Base-by-base conservation (phyloP, 2,113 vertebrate genomes). In the Probosciger aterrimus region DNA sequence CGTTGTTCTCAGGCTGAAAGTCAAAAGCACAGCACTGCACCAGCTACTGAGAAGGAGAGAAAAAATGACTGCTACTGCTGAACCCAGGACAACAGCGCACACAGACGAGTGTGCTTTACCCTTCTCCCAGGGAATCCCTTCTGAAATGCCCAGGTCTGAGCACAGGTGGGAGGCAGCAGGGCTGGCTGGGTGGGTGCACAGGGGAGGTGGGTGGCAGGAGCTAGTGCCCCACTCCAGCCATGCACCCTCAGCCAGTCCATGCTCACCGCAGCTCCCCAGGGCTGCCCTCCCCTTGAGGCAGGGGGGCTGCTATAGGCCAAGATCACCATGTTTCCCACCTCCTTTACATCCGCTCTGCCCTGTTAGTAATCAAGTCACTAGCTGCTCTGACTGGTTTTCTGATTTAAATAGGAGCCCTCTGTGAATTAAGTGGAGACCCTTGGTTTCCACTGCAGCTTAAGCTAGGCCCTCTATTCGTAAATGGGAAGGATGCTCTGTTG, bases 321-420 rank as follows among this genome's bases (percentile, higher is more conserved):
- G 67, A 9, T 33, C 16, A 25, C 44, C 2, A 1, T 1, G 0
- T 49, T 39, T 65, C 10, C 27, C 1, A 0, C n/a, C 65, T 52
- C 13, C 52, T 59, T 46, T 46, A 7, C 8, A n/a, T n/a, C 25
- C 8, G 2, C 18, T 80, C 12, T 68, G n/a, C 63, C 25, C 14
- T 62, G 12, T 14, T 57, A 31, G 23, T 74, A 37, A 53, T 85
- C 46, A 12, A 60, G 37, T 74, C 41, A 5, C 18, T 25, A 49
- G 11, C 35, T 86, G 7, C 64, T 92, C 52, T 68, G 68, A 31
- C 52, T 67, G 15, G 5, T 87, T 63, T 63, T 41, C 43, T 88
- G 47, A 57, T 75, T 71, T 69, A 31, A 44, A 30, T 39, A 23
- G 62, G 64, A 67, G 4, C 15, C 7, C 24, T 49, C 31, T 52